These are phyloP conservation scores for Fissipunctia ypsillon DNA, from an alignment of 2,888 invertebrate species.

Conservation along the genomic window DNA sequence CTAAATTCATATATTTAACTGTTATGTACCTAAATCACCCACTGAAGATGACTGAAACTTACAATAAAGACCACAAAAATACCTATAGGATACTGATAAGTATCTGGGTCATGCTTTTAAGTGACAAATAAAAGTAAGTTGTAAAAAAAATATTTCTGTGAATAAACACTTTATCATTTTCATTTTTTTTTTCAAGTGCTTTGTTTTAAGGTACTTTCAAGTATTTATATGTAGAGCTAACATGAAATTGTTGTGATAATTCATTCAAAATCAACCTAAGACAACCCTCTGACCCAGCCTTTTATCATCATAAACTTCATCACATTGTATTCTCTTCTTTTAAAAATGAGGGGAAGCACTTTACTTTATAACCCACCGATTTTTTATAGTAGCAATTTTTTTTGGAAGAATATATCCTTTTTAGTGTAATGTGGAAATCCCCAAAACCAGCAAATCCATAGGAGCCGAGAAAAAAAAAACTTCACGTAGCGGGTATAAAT, in stretches of 20 bases:
- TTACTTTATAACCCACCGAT: too few species aligned
- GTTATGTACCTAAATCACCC: background rate
- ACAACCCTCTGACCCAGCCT: too few species aligned
- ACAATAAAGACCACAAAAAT: background rate
- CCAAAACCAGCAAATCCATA: too few species aligned
- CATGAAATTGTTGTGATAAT: background rate
- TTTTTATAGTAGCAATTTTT: too few species aligned
- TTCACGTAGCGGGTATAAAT: too few species aligned
- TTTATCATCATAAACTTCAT: background rate
- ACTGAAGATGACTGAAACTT: background rate
- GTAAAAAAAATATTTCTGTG: too few species aligned
- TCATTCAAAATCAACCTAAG: background rate
- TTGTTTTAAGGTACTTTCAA: background rate
- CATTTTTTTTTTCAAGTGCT: too few species aligned
- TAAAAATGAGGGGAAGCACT: too few species aligned
- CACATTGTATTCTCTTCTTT: conserved; percentile 4
- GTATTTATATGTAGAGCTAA: background rate
- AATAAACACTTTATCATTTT: too few species aligned
- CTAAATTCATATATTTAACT: background rate
- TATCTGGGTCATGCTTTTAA: background rate
- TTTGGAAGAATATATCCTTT: too few species aligned
- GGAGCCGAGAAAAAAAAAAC: too few species aligned
- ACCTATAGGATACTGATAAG: conserved; percentile 4
- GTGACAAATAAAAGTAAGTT: background rate
- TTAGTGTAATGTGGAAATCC: too few species aligned